phyloP scores from a whole-genome alignment of 1,140 invertebrate species.

The Meloidogyne chitwoodi region DNA sequence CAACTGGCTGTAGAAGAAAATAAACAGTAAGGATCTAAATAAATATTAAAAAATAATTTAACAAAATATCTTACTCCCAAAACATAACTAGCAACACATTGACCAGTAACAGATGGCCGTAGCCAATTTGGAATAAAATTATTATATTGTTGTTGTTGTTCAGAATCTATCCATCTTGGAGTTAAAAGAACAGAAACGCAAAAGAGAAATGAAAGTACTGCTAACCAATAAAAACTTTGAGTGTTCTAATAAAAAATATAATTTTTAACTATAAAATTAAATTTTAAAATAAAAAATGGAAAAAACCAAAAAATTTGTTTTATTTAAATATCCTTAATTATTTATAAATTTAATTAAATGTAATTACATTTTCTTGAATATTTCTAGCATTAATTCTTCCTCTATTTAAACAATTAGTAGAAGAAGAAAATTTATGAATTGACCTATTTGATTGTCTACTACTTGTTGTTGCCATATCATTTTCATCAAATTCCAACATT shows the following conservation, averaged over 20 bases:
- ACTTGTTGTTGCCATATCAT: neutral
- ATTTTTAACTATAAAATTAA: neutral
- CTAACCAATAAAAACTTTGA: slow-evolving; percentile 6
- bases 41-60: neutral
- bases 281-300: neutral
- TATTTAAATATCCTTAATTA: too few species aligned
- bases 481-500: neutral
- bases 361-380: neutral
- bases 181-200: slow-evolving; percentile 1
- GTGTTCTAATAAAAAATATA: neutral
- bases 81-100: slow-evolving; percentile 15
- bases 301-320: too few species aligned
- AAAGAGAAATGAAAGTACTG: neutral
- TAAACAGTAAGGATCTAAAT: neutral
- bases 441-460: neutral
- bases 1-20: neutral
- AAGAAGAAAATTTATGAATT: neutral
- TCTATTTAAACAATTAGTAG: neutral
- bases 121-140: slow-evolving; percentile 4
- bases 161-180: neutral
- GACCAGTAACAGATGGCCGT: slow-evolving; percentile 1
- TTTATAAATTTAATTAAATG: slow-evolving; percentile 1
- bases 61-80: neutral
- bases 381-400: neutral
- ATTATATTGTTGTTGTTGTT: neutral